Evolutionary conservation across 2,888 invertebrate genomes (phyloP).

Genomic region (Cheilosia urbana): DNA sequence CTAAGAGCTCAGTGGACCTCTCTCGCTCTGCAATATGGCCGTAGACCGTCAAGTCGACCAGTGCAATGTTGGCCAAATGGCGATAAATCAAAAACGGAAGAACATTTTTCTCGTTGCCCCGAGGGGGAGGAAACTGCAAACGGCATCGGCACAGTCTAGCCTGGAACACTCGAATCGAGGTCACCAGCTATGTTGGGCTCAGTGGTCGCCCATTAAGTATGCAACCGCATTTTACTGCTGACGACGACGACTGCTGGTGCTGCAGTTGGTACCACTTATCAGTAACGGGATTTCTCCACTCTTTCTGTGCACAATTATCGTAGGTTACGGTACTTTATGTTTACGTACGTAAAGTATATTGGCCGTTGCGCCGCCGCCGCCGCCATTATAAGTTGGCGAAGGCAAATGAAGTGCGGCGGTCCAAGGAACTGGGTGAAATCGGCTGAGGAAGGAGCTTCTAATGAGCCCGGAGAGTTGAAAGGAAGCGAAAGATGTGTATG

Average conservation of each 20-base stretch:
- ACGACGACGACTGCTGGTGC: slow-evolving; percentile 10
- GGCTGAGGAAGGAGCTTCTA: slow-evolving; percentile 57
- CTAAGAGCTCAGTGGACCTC: slow-evolving; percentile 6
- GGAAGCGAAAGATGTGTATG: slow-evolving; percentile 38
- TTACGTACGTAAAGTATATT: slow-evolving; percentile 31
- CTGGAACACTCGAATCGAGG: slow-evolving; percentile 61
- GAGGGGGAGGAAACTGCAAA: slow-evolving; percentile 45
- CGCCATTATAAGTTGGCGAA: slow-evolving; percentile 24
- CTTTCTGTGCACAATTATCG: slow-evolving; percentile 69
- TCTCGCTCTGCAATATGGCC: not conserved
- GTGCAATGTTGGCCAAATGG: slow-evolving; percentile 54
- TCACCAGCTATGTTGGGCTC: slow-evolving; percentile 45
- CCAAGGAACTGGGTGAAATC: slow-evolving; percentile 57
- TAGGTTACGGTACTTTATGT: slow-evolving; percentile 68
- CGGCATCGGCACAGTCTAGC: slow-evolving; percentile 58
- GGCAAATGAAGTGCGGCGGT: slow-evolving; percentile 41
- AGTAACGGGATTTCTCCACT: slow-evolving; percentile 69
- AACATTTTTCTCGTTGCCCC: slow-evolving; percentile 65
- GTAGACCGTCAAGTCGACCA: not conserved
- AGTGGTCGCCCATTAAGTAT: slow-evolving; percentile 62
- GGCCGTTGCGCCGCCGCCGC: slow-evolving; percentile 7
- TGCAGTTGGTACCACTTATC: slow-evolving; percentile 66
- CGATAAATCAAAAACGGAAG: slow-evolving; percentile 75
- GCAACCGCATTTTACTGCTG: slow-evolving; percentile 54
- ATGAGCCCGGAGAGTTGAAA: slow-evolving; percentile 60